These are phyloP conservation scores for Triplophysa siluroides DNA, from an alignment of 2,113 vertebrate species.

Conservation along the genomic window DNA sequence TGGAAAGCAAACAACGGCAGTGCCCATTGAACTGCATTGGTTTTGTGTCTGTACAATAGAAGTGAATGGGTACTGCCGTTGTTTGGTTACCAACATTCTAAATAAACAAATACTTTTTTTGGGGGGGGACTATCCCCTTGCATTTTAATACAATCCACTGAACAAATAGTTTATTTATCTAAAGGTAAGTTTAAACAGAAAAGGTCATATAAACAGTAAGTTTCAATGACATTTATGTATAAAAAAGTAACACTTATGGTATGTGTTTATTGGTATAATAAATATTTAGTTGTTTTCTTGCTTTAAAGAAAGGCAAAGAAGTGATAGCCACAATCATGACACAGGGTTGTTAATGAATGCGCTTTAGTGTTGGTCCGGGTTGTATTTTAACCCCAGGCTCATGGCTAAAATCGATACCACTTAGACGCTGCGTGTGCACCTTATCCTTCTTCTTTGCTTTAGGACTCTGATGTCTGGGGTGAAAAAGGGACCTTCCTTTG, in stretches of 20 bases:
- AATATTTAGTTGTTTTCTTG: neutral
- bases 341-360: constrained; percentile 58
- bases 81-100: too few species aligned
- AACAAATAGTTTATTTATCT: neutral
- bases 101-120: too few species aligned
- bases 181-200: neutral
- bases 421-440: constrained; percentile 48
- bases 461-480: constrained; percentile 46
- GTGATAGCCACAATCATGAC: constrained; percentile 13
- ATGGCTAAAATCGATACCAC: constrained; percentile 62
- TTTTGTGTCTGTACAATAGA: too few species aligned
- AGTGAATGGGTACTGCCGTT: too few species aligned
- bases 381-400: constrained; percentile 66
- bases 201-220: neutral
- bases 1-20: too few species aligned
- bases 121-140: too few species aligned
- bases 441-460: constrained; percentile 51
- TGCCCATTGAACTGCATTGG: too few species aligned
- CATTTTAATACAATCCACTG: constrained; percentile 8
- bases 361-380: constrained; percentile 60
- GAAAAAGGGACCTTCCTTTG: constrained; percentile 43
- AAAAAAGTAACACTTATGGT: too few species aligned
- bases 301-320: neutral
- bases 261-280: neutral
- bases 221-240: neutral